phyloP scores from a whole-genome alignment of 2,888 invertebrate species.

The Tetropium fuscum region DNA sequence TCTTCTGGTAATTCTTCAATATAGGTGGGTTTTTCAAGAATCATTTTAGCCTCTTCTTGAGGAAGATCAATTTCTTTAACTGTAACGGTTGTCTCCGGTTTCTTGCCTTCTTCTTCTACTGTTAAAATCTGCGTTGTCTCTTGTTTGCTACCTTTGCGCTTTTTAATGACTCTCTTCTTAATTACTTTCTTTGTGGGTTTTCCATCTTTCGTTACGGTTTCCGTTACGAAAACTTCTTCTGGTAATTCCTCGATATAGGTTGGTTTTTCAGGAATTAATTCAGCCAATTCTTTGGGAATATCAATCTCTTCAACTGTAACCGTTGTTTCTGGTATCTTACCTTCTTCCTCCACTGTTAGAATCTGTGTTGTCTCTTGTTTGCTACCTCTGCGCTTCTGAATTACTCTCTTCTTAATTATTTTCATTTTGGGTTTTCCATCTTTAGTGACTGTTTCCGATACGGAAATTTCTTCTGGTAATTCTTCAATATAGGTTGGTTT shows the following conservation, averaged over 20 bases:
- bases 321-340: constrained; percentile 59
- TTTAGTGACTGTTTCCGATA: constrained; percentile 27
- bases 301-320: constrained; percentile 47
- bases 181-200: constrained; percentile 51
- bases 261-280: constrained; percentile 14
- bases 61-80: constrained; percentile 51
- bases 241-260: constrained; percentile 39
- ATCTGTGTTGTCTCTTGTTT: constrained; percentile 65
- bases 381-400: constrained; percentile 62
- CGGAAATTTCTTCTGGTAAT: constrained; percentile 57
- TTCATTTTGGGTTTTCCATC: constrained; percentile 49
- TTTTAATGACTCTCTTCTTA: constrained; percentile 62
- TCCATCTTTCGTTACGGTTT: constrained; percentile 44
- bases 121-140: constrained; percentile 45
- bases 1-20: constrained; percentile 48
- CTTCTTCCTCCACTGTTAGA: constrained; percentile 57
- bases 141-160: constrained; percentile 60
- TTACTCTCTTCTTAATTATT: constrained; percentile 55
- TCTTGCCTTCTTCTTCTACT: constrained; percentile 31
- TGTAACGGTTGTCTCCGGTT: constrained; percentile 55
- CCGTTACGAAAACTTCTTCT: constrained; percentile 44
- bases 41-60: constrained; percentile 61
- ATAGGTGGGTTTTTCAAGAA: constrained; percentile 19
- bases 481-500: constrained; percentile 42
- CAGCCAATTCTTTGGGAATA: not conserved